phyloP scores from a whole-genome alignment of 2,113 vertebrate species.

The Sylvicapra grimmia region DNA sequence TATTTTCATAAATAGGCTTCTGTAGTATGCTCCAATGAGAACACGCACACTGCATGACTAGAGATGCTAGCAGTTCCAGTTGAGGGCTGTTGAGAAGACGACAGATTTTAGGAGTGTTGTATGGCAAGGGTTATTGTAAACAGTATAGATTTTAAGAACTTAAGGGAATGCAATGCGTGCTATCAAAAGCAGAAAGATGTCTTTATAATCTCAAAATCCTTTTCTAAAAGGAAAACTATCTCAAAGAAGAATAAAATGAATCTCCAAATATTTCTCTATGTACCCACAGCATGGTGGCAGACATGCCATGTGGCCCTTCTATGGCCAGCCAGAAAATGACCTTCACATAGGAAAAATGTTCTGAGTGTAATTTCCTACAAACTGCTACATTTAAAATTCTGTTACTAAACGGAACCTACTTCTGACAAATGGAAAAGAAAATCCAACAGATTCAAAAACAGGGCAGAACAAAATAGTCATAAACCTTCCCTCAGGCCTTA shows the following conservation, averaged over 20 bases:
- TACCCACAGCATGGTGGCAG: neutral
- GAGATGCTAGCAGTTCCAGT: neutral
- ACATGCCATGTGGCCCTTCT: neutral
- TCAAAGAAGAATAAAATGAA: neutral
- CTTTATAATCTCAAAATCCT: neutral
- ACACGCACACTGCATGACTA: neutral
- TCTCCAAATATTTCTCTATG: neutral
- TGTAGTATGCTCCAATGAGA: neutral
- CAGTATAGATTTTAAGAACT: neutral
- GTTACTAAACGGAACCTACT: neutral
- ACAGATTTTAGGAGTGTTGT: neutral
- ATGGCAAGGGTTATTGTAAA: neutral
- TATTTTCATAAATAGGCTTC: slow-evolving; percentile 62
- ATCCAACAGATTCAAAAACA: slow-evolving; percentile 18
- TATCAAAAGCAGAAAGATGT: neutral
- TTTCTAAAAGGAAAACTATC: neutral
- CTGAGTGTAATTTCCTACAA: neutral
- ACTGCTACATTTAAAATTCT: slow-evolving; percentile 21
- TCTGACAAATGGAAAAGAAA: slow-evolving; percentile 38
- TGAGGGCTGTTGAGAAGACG: neutral
- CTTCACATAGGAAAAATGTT: neutral
- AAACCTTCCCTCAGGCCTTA: slow-evolving; percentile 13
- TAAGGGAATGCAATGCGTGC: neutral
- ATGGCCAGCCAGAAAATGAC: neutral
- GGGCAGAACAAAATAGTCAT: neutral